A percentile compares a stretch with the other conserved stretches of the same genome.
These are phyloP conservation scores for Notospermus geniculatus DNA, from an alignment of 1,140 invertebrate genomes.

Conservation along the genomic window DNA sequence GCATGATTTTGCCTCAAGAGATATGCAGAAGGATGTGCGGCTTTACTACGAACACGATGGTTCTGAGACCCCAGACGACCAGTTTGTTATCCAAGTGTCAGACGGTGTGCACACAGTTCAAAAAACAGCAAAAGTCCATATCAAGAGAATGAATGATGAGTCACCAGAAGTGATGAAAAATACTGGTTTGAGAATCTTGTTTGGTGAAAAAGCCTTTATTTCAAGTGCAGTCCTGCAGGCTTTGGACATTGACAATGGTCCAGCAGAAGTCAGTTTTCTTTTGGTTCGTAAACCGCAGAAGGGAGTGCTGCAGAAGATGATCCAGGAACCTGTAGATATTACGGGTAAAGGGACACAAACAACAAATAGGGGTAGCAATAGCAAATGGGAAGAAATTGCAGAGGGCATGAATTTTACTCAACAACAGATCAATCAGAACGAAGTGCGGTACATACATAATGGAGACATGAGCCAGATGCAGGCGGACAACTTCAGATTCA, in stretches of 20 bases:
- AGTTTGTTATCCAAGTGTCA: conserved; percentile 53
- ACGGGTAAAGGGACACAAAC: too few species aligned
- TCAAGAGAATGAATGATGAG: conserved; percentile 55
- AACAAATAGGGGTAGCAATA: too few species aligned
- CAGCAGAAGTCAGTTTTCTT: conserved; percentile 48
- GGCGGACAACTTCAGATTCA: conserved; percentile 83
- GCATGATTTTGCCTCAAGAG: conserved; percentile 63
- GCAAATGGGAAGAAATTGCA: conserved; percentile 51
- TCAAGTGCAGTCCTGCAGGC: conserved; percentile 48
- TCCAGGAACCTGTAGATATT: not conserved
- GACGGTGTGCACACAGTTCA: conserved; percentile 55
- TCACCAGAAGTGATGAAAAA: conserved; percentile 54
- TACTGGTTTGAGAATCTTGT: conserved; percentile 48
- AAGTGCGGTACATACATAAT: conserved; percentile 86
- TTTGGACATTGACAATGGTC: conserved; percentile 52
- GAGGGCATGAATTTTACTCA: conserved; percentile 73
- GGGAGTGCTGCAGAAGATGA: conserved; percentile 38
- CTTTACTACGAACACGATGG: conserved; percentile 57
- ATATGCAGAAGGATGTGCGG: conserved; percentile 41
- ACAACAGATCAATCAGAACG: conserved; percentile 75
- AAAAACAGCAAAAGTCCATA: conserved; percentile 46
- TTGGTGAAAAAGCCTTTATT: conserved; percentile 49
- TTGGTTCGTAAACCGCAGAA: conserved; percentile 39
- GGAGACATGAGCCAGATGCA: conserved; percentile 78
- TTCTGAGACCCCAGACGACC: conserved; percentile 53